Evolutionary conservation across 2,797 vertebrate species (phyloP).

Genomic region (Cirrhinus mrigala): DNA sequence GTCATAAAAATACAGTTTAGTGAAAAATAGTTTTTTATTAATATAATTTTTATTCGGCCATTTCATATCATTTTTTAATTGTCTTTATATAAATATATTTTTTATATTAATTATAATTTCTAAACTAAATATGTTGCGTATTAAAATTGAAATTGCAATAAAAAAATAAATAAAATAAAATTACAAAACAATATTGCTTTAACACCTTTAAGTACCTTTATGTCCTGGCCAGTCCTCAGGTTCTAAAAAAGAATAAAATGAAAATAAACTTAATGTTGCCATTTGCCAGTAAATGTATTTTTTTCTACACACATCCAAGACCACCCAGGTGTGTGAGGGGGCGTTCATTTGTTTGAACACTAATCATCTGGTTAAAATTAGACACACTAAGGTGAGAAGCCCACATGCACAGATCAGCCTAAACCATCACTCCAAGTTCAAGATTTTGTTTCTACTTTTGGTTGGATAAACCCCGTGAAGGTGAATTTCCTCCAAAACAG

Average conservation of each 20-base stretch:
- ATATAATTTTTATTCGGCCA: too few species aligned
- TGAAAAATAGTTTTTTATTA: too few species aligned
- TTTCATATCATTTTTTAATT: too few species aligned
- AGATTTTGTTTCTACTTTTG: slow-evolving; percentile 7
- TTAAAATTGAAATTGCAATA: background rate
- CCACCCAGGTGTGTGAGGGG: background rate
- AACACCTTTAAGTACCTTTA: background rate
- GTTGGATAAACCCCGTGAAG: slow-evolving; percentile 16
- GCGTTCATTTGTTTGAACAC: background rate
- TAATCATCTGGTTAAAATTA: background rate
- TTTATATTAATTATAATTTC: background rate
- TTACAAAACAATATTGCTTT: background rate
- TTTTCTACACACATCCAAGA: background rate
- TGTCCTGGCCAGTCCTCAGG: background rate
- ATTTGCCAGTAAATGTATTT: background rate
- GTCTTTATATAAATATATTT: too few species aligned
- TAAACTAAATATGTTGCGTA: background rate
- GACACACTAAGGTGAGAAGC: background rate
- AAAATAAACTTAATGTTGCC: too few species aligned
- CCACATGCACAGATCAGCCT: background rate
- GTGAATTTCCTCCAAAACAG: slow-evolving; percentile 30
- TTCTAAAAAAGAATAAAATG: background rate
- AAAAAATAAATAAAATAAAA: background rate
- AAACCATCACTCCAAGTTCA: background rate
- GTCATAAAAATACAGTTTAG: too few species aligned